Evolutionary conservation across 2,888 invertebrate genomes (phyloP), one percentile per base, ranked within the genome.

Genomic region (Chydorus sphaericus): DNA sequence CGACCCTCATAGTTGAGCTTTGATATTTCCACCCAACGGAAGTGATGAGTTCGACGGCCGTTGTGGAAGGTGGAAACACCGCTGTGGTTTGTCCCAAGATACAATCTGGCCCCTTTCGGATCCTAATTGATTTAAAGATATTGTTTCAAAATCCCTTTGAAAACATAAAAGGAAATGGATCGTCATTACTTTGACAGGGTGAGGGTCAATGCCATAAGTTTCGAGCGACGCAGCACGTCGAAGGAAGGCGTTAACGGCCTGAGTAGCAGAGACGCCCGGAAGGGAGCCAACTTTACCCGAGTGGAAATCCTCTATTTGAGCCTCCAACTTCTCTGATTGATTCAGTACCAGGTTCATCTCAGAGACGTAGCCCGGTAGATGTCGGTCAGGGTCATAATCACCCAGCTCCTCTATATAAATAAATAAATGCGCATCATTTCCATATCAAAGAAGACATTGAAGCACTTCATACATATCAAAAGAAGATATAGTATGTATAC

Each of bases 161-260:
- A 33, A 11, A 10, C 36, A 14, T 33, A 33, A 14, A 49, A 57
- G n/a, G 4, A 49, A n/a, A 54, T 61, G 64, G n/a, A n/a, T n/a
- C n/a, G n/a, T n/a, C n/a, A n/a, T n/a, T 69, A 90, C 90, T 79
- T 96, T 97, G 30, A 97, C 96, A 58, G 92, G 89, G 75, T 96
- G 93, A 10, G 96, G 97, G 73, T 97, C 96, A 33, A 97, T 88
- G 28, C 96, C 97, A 67, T 96, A 97, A 0, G 96, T 94, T 70
- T 97, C 96, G 57, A 97, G 75, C 61, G 85, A 82, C 62, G 88
- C 84, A 39, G 93, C 90, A 65, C 91, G 85, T 70, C 85, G 85
- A 65, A 97, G 79, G 71, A 97, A 97, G 63, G 84, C 81, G 58
- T 82, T 80, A 73, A 96, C 94, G 0, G 91, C 86, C 65, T 88